Conservation (phyloP, 2,888 invertebrate genomes). For the Parapristionchus giblindavisi region DNA sequence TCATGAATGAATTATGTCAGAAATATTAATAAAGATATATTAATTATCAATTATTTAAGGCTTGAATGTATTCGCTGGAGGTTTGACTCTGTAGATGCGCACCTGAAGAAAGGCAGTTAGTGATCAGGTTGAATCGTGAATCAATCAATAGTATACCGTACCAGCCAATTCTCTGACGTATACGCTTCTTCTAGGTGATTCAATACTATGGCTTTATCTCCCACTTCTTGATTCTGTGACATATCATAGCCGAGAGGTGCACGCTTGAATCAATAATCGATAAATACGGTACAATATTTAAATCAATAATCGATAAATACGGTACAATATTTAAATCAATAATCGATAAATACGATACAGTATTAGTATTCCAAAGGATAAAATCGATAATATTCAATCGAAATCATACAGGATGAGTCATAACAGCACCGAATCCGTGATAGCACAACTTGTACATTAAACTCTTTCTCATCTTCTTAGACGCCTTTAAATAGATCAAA, state of each 20-base stretch:
- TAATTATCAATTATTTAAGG: too few species aligned
- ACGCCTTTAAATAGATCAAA: conserved; percentile 67
- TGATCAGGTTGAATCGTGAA: background rate
- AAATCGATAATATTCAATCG: background rate
- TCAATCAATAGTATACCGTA: background rate
- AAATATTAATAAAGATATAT: too few species aligned
- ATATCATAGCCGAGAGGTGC: conserved; percentile 34
- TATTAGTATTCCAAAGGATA: background rate
- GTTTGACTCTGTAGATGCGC: conserved; percentile 93
- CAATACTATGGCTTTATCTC: conserved; percentile 96
- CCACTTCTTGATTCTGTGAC: conserved; percentile 75
- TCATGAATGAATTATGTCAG: too few species aligned
- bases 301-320: background rate
- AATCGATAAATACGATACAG: background rate
- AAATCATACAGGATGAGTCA: conserved; percentile 23
- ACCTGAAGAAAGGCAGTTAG: conserved; percentile 70
- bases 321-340: background rate
- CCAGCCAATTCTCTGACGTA: conserved; percentile 98
- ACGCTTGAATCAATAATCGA: background rate
- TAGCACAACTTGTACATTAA: conserved; percentile 99
- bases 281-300: background rate
- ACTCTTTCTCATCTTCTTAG: conserved; percentile 89
- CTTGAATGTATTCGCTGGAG: conserved; percentile 50
- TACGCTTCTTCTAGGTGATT: conserved; percentile 96
- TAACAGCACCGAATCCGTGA: conserved; percentile 78